Evolutionary conservation across 2,888 invertebrate genomes (phyloP).

Genomic region (Acanthococcus lagerstroemiae): DNA sequence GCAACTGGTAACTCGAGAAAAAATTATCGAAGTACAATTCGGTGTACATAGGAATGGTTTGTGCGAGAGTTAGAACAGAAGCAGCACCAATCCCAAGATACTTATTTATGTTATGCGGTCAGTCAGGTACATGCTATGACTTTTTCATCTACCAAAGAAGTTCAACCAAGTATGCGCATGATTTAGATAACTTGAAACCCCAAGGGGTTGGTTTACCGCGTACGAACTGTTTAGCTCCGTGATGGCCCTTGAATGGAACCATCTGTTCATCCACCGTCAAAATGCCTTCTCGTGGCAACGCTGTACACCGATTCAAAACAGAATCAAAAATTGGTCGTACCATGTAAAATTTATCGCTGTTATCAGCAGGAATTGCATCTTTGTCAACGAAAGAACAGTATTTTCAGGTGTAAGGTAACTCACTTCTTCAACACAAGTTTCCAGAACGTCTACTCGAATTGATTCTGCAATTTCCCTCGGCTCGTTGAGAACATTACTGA

Average conservation of each 20-base stretch:
- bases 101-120: too few relatives aligned
- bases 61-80: neutral
- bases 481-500: too few relatives aligned
- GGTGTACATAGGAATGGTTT: constrained; percentile 6
- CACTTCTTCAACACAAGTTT: too few relatives aligned
- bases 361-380: too few relatives aligned
- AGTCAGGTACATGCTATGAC: too few relatives aligned
- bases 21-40: too few relatives aligned
- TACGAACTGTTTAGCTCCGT: constrained; percentile 38
- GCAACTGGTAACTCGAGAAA: constrained; percentile 27
- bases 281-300: constrained; percentile 32
- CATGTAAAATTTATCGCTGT: constrained; percentile 35
- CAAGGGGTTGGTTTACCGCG: constrained; percentile 38
- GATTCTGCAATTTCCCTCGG: too few relatives aligned
- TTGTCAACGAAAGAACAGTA: too few relatives aligned
- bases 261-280: constrained; percentile 39
- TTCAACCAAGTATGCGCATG: too few relatives aligned
- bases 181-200: constrained; percentile 38
- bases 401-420: too few relatives aligned
- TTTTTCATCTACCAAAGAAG: too few relatives aligned
- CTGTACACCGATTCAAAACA: constrained; percentile 33
- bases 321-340: constrained; percentile 35
- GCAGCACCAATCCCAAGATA: constrained; percentile 9
- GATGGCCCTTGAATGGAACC: constrained; percentile 38
- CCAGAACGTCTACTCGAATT: too few relatives aligned